Conservation (phyloP, 23 tunicate species). For the Corella eumyota region DNA sequence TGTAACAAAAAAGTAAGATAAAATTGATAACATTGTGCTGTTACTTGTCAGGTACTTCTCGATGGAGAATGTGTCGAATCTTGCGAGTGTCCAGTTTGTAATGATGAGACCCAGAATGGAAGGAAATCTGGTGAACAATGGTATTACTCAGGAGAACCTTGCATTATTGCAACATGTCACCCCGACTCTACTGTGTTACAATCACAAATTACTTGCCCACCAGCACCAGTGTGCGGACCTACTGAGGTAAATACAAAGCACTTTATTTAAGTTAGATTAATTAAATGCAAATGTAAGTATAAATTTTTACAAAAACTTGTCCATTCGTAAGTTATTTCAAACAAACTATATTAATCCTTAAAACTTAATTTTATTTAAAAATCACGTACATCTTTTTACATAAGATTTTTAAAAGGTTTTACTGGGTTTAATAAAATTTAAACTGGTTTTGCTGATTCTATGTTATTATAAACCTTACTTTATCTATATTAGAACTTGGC, state of each 20-base stretch:
- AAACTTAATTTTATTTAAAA: not conserved
- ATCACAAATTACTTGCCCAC: constrained; percentile 51
- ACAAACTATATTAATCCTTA: not conserved
- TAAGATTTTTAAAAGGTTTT: too few species aligned
- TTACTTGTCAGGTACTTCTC: constrained; percentile 58
- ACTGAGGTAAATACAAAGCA: constrained; percentile 57
- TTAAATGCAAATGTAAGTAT: too few species aligned
- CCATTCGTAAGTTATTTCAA: not conserved
- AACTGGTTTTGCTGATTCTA: too few species aligned
- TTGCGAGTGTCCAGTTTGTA: constrained; percentile 65
- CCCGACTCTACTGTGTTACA: constrained; percentile 70
- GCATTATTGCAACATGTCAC: constrained; percentile 64
- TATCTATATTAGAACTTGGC: constrained; percentile 37
- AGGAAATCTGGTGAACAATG: constrained; percentile 83
- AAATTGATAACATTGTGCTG: too few species aligned
- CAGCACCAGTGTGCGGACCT: constrained; percentile 71
- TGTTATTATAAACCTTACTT: too few species aligned
- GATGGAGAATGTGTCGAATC: constrained; percentile 79
- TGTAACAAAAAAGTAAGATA: too few species aligned
- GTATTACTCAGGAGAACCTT: constrained; percentile 54
- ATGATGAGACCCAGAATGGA: constrained; percentile 74
- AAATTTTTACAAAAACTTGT: not conserved
- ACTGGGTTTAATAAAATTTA: too few species aligned
- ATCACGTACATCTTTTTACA: too few species aligned
- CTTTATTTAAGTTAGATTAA: too few species aligned